Evolutionary conservation across 1,140 invertebrate species (phyloP).

Genomic region (Ceratosolen fusciceps): DNA sequence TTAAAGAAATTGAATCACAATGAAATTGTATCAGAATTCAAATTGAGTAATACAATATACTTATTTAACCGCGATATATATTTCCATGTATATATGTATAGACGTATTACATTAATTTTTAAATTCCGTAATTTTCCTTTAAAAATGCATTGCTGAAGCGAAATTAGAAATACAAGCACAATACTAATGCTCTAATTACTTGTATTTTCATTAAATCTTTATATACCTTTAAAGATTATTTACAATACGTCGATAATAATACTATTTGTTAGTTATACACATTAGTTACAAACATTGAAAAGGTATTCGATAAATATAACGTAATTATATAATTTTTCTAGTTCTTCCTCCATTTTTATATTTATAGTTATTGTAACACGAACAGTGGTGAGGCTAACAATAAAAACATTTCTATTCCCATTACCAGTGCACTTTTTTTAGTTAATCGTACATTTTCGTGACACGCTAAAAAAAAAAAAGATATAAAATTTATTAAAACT

Average conservation of each 20-base stretch:
- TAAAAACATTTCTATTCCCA: constrained; percentile 19
- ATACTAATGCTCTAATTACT: not conserved
- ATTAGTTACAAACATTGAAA: constrained; percentile 1
- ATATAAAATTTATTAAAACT: not conserved
- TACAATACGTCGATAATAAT: not conserved
- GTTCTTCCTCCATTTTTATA: too few species aligned
- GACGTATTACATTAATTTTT: too few species aligned
- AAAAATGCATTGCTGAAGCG: not conserved
- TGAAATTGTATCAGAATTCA: too few species aligned
- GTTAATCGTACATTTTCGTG: constrained; percentile 29
- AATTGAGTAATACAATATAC: too few species aligned
- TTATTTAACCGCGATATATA: too few species aligned
- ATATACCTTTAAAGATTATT: not conserved
- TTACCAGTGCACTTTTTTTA: constrained; percentile 43
- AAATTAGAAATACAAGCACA: not conserved
- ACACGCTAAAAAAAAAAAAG: constrained; percentile 24
- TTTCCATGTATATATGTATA: too few species aligned
- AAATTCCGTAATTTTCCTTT: not conserved
- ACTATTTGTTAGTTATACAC: not conserved
- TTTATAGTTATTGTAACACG: constrained; percentile 14
- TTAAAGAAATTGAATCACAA: too few species aligned
- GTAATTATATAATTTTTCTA: constrained; percentile 17
- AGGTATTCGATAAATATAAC: not conserved
- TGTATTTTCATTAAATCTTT: not conserved
- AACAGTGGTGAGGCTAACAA: constrained; percentile 30